Evolutionary conservation across 2,888 invertebrate species (phyloP).

Genomic region (Phengaris arion): DNA sequence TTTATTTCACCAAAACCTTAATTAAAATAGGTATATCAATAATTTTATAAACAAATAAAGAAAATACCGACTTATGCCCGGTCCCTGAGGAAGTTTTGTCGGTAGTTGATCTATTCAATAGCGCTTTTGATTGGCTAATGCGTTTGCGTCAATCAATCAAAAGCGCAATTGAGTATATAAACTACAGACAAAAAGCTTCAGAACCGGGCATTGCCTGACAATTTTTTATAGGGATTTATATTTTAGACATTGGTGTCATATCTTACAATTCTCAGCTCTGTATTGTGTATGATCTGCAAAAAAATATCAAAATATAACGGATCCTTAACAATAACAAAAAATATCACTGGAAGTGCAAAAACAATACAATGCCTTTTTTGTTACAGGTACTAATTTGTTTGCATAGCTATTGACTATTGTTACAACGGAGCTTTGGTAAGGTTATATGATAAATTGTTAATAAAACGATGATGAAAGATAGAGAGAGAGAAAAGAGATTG

Average conservation of each 20-base stretch:
- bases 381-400: slow-evolving; percentile 25
- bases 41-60: not conserved
- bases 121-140: too few relatives aligned
- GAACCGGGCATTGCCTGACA: not conserved
- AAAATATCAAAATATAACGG: slow-evolving; percentile 16
- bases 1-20: too few relatives aligned
- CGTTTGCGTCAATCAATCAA: too few relatives aligned
- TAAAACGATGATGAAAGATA: not conserved
- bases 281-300: slow-evolving; percentile 11
- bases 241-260: not conserved
- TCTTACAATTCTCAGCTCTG: not conserved
- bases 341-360: not conserved
- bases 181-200: too few relatives aligned
- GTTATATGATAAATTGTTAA: not conserved
- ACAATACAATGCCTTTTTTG: slow-evolving; percentile 17
- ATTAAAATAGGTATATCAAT: too few relatives aligned
- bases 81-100: too few relatives aligned
- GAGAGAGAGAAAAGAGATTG: not conserved
- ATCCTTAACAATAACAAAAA: slow-evolving; percentile 14
- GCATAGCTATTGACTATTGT: slow-evolving; percentile 17
- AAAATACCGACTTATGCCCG: not conserved
- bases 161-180: too few relatives aligned
- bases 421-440: not conserved
- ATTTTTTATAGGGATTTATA: not conserved
- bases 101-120: too few relatives aligned